Evolutionary conservation across 2,113 vertebrate genomes (phyloP), one percentile per base, ranked within the genome.

Genomic region (Oceanodroma tethys): DNA sequence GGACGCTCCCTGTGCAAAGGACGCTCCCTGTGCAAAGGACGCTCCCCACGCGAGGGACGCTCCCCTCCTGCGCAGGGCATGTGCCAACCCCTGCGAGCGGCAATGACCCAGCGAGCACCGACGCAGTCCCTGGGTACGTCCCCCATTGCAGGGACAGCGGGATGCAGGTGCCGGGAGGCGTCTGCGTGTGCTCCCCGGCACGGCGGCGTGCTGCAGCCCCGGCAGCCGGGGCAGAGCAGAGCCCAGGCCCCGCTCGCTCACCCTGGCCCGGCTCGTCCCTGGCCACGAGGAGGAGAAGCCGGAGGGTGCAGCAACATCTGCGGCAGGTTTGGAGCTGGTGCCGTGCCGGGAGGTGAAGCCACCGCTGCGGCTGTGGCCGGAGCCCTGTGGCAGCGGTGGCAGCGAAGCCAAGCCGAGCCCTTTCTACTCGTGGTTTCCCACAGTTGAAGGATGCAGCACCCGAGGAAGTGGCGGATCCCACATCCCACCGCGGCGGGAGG

Each of bases 61-160:
- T 36, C 38, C 38, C 11, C 56, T 63, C 59, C 48, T 13, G 1
- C 2, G 4, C 22, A 15, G 45, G 36, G 11, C 26, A 7, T 0
- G 16, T 19, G 27, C 78, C 80, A 36, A 58, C 67, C 43, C 68
- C 34, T 6, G 36, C 8, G 72, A 83, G 72, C 62, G 34, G 16
- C 53, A 30, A 7, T 0, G 3, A 59, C 45, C 34, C 52, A 42
- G 55, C 0, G 1, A 59, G 79, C 74, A 10, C 59, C 10, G 0
- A 5, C 0, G 1, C 0, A 2, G 1, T 30, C 40, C 65, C 56
- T 23, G 5, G 6, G 4, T 3, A 2, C 0, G 1, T 26, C 27
- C 47, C n/a, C 17, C 6, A 0, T 2, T 2, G 45, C 0, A 1
- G 47, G 50, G 21, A 7, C 59, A 11, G 45, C 0, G 5, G 48